Evolutionary conservation across 64 coral and sea anemone genomes (phyloP).

Genomic region (Anthopleura sola): DNA sequence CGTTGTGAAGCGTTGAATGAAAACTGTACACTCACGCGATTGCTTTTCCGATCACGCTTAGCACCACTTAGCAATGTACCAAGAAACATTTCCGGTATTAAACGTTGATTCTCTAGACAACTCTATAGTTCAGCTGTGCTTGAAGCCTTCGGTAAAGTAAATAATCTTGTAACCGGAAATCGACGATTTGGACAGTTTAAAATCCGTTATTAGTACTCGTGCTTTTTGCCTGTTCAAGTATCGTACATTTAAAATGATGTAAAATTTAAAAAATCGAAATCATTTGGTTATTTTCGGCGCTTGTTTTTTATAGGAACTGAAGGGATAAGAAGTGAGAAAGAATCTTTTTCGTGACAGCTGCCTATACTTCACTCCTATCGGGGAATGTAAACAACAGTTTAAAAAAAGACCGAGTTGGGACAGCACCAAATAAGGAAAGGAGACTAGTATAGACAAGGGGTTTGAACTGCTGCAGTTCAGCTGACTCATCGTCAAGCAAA

Average conservation of each 20-base stretch:
- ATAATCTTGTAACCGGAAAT: background rate
- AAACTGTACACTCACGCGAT: slow-evolving; percentile 5
- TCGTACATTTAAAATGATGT: background rate
- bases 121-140: background rate
- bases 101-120: background rate
- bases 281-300: too few relatives aligned
- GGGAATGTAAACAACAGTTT: background rate
- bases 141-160: background rate
- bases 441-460: background rate
- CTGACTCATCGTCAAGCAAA: too few relatives aligned
- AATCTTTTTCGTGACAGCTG: background rate
- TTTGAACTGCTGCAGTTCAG: too few relatives aligned
- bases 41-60: background rate
- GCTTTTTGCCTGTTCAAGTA: background rate
- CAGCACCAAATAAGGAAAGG: background rate
- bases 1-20: background rate
- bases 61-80: slow-evolving; percentile 6
- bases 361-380: background rate
- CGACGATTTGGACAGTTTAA: background rate
- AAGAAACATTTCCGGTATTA: slow-evolving; percentile 9
- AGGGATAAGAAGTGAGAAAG: too few relatives aligned
- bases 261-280: background rate
- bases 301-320: too few relatives aligned
- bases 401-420: background rate
- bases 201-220: background rate